Evolutionary conservation across 2,797 vertebrate genomes (phyloP).

Genomic region (Sternotherus odoratus): DNA sequence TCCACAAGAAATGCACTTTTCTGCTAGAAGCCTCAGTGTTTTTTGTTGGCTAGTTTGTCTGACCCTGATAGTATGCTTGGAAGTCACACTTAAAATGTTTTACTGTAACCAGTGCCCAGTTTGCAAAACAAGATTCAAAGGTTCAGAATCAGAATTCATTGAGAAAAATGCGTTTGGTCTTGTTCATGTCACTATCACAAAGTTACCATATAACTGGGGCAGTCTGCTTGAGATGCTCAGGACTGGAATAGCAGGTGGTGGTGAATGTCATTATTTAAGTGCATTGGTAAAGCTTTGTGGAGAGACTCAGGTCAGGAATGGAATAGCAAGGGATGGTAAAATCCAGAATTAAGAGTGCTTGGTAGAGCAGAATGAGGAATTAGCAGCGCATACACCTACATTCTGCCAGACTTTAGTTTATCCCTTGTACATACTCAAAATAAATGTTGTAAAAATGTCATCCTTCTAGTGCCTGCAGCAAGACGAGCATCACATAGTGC

Average conservation of each 20-base stretch:
- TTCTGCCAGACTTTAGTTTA: conserved; percentile 8
- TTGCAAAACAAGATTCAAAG: background rate
- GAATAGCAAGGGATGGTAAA: background rate
- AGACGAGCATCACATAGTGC: conserved; percentile 82
- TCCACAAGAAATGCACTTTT: background rate
- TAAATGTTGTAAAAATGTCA: conserved; percentile 57
- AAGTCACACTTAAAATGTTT: background rate
- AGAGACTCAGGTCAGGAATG: background rate
- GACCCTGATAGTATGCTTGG: background rate
- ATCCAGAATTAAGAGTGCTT: background rate
- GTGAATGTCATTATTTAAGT: background rate
- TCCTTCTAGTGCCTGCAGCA: conserved; percentile 67
- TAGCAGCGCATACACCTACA: background rate
- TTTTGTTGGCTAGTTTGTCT: conserved; percentile 9
- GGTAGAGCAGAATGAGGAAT: background rate
- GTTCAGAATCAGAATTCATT: background rate
- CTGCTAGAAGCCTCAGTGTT: background rate
- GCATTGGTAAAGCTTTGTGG: background rate
- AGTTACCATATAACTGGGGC: background rate
- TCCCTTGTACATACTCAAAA: background rate
- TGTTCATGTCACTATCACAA: background rate
- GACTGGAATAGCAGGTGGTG: background rate
- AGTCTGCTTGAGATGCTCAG: background rate
- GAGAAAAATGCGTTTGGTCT: background rate
- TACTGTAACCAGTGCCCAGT: background rate